phyloP scores from a whole-genome alignment of 2,113 vertebrate genomes.

The Xiphophorus couchianus region DNA sequence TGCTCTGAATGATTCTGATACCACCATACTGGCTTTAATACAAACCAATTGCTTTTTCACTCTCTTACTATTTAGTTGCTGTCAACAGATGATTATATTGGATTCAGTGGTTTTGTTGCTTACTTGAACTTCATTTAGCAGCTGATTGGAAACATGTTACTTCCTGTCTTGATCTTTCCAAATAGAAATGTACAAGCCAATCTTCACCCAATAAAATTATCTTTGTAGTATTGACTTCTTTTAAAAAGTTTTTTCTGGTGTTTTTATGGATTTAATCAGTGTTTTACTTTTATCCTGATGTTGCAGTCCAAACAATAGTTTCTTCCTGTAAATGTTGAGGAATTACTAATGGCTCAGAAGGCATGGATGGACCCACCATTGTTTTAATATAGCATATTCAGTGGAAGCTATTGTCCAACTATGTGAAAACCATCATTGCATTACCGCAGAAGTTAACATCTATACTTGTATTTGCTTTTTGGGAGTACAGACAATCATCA shows the following conservation, averaged over 20 bases:
- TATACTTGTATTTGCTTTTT: too few relatives aligned
- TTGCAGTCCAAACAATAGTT: too few relatives aligned
- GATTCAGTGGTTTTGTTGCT: slow-evolving; percentile 34
- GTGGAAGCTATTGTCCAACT: too few relatives aligned
- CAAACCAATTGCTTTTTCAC: slow-evolving; percentile 51
- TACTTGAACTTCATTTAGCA: slow-evolving; percentile 18
- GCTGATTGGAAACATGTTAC: slow-evolving; percentile 55
- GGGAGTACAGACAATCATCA: too few relatives aligned
- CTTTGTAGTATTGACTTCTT: background rate
- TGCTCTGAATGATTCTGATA: slow-evolving; percentile 53
- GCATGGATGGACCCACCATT: too few relatives aligned
- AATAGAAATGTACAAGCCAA: slow-evolving; percentile 19
- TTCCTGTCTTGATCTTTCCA: slow-evolving; percentile 36
- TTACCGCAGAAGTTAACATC: too few relatives aligned
- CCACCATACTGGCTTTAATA: slow-evolving; percentile 54
- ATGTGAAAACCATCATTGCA: too few relatives aligned
- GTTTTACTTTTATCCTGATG: too few relatives aligned
- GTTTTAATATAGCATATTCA: too few relatives aligned
- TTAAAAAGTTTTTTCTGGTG: background rate
- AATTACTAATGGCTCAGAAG: too few relatives aligned
- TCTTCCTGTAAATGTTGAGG: too few relatives aligned
- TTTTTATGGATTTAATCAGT: too few relatives aligned
- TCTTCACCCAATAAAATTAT: background rate
- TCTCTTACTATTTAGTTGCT: slow-evolving; percentile 51
- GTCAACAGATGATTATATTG: slow-evolving; percentile 68